phyloP scores from a whole-genome alignment of 2,113 vertebrate species.

The Lagenorhynchus albirostris region DNA sequence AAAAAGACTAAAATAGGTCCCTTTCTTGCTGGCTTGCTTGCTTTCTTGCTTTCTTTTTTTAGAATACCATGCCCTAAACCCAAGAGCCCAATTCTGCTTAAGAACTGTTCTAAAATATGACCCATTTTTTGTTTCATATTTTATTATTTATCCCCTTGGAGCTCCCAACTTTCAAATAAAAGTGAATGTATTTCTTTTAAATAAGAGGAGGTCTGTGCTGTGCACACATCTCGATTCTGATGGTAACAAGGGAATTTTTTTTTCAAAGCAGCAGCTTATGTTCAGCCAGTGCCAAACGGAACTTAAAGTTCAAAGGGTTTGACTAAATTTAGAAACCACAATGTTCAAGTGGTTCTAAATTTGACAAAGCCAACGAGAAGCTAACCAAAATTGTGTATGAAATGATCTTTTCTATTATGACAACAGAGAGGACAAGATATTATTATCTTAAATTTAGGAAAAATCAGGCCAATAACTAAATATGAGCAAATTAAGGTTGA shows the following conservation, averaged over 20 bases:
- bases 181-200: conserved; percentile 44
- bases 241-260: conserved; percentile 46
- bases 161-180: conserved; percentile 45
- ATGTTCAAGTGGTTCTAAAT: conserved; percentile 68
- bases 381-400: conserved; percentile 25
- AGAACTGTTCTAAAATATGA: conserved; percentile 22
- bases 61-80: not conserved
- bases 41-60: not conserved
- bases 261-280: conserved; percentile 59
- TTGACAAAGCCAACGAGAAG: conserved; percentile 45
- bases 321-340: conserved; percentile 74
- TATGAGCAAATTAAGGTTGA: not conserved
- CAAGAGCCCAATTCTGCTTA: not conserved
- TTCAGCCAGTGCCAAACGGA: conserved; percentile 36
- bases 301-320: conserved; percentile 70
- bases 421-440: conserved; percentile 29
- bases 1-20: not conserved
- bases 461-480: not conserved
- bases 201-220: conserved; percentile 8
- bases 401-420: conserved; percentile 9
- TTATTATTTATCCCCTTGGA: conserved; percentile 45
- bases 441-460: conserved; percentile 17
- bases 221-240: conserved; percentile 9
- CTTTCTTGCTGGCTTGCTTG: not conserved
- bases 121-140: conserved; percentile 35